Conservation (phyloP, 2,888 invertebrate species). For the Lasioglossum figueresi region DNA sequence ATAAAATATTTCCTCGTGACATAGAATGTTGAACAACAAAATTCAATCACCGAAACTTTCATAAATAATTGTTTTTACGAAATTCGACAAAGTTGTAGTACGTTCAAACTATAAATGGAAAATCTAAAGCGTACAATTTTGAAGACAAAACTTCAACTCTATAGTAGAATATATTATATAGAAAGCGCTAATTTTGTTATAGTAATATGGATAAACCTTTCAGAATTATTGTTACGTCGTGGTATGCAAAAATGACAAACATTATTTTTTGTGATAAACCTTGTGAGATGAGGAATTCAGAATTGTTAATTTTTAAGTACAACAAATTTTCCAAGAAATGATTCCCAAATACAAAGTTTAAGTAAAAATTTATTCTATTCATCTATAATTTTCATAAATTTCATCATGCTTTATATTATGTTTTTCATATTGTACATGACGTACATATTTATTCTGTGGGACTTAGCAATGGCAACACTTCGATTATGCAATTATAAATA, state of each 20-base stretch:
- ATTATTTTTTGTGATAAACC: too few relatives aligned
- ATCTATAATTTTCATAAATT: neutral
- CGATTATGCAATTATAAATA: neutral
- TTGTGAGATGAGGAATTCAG: too few relatives aligned
- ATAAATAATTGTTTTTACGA: neutral
- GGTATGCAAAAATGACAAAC: too few relatives aligned
- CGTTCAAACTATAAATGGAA: neutral
- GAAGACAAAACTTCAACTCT: too few relatives aligned
- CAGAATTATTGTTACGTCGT: too few relatives aligned
- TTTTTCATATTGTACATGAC: neutral
- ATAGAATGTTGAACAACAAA: neutral
- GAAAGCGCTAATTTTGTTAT: too few relatives aligned
- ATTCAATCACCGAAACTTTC: neutral
- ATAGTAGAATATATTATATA: too few relatives aligned
- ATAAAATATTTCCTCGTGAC: conserved; percentile 17
- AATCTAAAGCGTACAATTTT: too few relatives aligned
- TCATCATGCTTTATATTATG: neutral
- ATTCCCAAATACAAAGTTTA: neutral
- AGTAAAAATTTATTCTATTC: neutral
- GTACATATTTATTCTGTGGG: too few relatives aligned
- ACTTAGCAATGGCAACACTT: too few relatives aligned
- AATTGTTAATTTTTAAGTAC: too few relatives aligned
- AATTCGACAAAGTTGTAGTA: neutral
- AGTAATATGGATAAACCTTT: too few relatives aligned
- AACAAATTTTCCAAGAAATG: neutral